Conservation (phyloP, 2,797 vertebrate genomes). For the Chiropotes sagulatus region DNA sequence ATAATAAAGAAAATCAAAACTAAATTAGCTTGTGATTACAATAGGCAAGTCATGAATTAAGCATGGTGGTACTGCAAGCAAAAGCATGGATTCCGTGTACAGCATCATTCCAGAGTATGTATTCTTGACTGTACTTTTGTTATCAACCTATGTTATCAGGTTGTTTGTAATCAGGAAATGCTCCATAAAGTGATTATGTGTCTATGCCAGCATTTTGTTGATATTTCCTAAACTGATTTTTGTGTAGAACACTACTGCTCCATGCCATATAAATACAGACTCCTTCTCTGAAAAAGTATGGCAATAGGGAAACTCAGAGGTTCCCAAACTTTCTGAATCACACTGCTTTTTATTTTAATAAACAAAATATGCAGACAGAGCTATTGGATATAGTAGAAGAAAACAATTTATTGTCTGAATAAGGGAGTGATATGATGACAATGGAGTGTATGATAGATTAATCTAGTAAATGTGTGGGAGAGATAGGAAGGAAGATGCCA, state of each 20-base stretch:
- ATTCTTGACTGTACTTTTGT: not conserved
- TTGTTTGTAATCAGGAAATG: slow-evolving; percentile 13
- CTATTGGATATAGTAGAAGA: not conserved
- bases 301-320: not conserved
- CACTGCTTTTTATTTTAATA: not conserved
- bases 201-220: not conserved
- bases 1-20: slow-evolving; percentile 70
- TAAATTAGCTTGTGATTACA: slow-evolving; percentile 71
- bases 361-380: not conserved
- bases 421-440: not conserved
- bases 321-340: not conserved
- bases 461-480: not conserved
- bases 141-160: not conserved
- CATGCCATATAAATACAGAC: not conserved
- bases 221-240: slow-evolving; percentile 1
- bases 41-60: slow-evolving; percentile 61
- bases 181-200: not conserved
- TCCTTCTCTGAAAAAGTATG: not conserved
- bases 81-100: not conserved
- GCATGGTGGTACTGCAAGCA: slow-evolving; percentile 35
- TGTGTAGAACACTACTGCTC: not conserved
- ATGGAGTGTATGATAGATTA: not conserved
- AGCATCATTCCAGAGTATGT: not conserved
- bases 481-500: not conserved
- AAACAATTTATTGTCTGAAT: slow-evolving; percentile 29